Evolutionary conservation across 64 coral and sea anemone species (phyloP).

Genomic region (Montipora capricornis): DNA sequence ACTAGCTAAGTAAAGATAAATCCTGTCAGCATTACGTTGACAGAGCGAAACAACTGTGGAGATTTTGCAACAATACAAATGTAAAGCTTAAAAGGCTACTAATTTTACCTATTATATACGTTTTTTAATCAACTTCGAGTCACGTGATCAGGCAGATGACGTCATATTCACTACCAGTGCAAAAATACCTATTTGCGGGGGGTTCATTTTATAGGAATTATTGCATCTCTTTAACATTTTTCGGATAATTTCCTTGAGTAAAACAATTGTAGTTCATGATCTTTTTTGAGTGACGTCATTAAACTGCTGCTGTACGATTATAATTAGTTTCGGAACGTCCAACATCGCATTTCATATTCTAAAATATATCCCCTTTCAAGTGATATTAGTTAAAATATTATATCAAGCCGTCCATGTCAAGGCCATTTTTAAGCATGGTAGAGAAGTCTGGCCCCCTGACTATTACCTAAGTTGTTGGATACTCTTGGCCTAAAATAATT

Average conservation of each 20-base stretch:
- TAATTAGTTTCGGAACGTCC: background rate
- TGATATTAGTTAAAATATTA: constrained; percentile 28
- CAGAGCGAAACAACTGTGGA: no score
- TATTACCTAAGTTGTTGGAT: background rate
- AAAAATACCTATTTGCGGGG: background rate
- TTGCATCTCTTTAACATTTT: no score
- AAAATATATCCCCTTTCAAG: constrained; percentile 4
- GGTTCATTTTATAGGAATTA: no score
- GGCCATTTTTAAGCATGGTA: background rate
- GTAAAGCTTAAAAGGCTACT: constrained; percentile 1
- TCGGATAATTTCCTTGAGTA: no score
- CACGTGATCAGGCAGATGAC: constrained; percentile 3
- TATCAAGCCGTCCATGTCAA: constrained; percentile 32
- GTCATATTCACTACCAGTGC: constrained; percentile 9
- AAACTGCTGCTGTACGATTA: background rate
- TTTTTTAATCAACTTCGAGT: background rate
- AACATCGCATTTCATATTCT: constrained; percentile 49
- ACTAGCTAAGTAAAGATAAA: no score
- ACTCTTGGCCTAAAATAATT: background rate
- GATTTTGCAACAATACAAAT: background rate
- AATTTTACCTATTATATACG: background rate
- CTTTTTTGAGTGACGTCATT: constrained; percentile 26
- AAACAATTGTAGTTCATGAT: no score
- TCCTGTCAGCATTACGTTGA: no score
- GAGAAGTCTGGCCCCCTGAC: constrained; percentile 21